Evolutionary conservation across 1,140 invertebrate genomes (phyloP).

Genomic region (Drosophila virilis): DNA sequence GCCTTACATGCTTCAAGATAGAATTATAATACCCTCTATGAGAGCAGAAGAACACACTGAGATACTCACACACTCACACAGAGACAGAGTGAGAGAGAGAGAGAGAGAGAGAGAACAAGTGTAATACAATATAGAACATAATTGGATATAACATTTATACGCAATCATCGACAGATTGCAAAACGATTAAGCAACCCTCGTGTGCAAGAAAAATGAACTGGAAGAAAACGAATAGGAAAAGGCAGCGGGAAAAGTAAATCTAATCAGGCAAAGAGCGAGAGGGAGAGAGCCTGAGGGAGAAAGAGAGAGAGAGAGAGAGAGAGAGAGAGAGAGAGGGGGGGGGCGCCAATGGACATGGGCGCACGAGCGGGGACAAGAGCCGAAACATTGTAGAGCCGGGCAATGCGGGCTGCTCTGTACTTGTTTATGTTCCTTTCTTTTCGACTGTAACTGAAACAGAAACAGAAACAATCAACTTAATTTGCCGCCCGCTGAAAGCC

Average conservation of each 20-base stretch:
- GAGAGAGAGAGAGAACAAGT: conserved; percentile 18
- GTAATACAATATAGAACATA: conserved; percentile 56
- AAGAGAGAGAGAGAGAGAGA: too few relatives aligned
- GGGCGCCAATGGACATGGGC: not conserved
- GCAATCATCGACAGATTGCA: conserved; percentile 83
- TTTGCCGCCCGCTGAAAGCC: conserved; percentile 83
- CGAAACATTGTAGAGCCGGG: not conserved
- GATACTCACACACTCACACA: too few relatives aligned
- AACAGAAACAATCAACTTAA: conserved; percentile 80
- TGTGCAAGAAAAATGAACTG: conserved; percentile 45
- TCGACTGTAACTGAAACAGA: conserved; percentile 23
- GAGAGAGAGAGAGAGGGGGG: too few relatives aligned
- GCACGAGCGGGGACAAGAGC: not conserved
- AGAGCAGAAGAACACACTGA: too few relatives aligned
- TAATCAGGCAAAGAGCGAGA: conserved; percentile 42
- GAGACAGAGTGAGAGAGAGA: too few relatives aligned
- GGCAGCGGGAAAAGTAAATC: conserved; percentile 44
- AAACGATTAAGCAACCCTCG: conserved; percentile 83
- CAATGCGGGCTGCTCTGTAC: conserved; percentile 25
- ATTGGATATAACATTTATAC: conserved; percentile 83
- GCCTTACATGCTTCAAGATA: too few relatives aligned
- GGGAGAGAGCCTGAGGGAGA: too few relatives aligned
- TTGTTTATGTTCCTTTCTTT: conserved; percentile 3
- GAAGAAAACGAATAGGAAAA: conserved; percentile 6
- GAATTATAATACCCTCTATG: too few relatives aligned